Conservation (phyloP, 2,113 vertebrate genomes). For the Mus musculus region GRCm39 chr2:26821001-26821500, state of each 20-base stretch:
- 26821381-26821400: rapidly evolving
- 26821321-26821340: rapidly evolving
- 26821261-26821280: slow-evolving; percentile 2
- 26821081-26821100: neutral
- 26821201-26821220: slow-evolving; percentile 43
- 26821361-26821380: neutral
- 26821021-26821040: neutral
- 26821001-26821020: slow-evolving; percentile 9
- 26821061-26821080: neutral
- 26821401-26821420: neutral
- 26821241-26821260: slow-evolving; percentile 30
- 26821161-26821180: neutral
- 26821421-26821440: rapidly evolving
- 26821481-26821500: neutral
- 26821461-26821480: neutral
- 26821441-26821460: neutral
- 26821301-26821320: neutral
- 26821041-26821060: neutral
- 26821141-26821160: neutral
- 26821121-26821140: neutral
- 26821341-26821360: rapidly evolving
- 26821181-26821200: neutral
- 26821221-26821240: slow-evolving; percentile 28
- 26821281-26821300: slow-evolving; percentile 1
- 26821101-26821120: neutral